These are phyloP conservation scores for Pionites leucogaster DNA, from an alignment of 2,113 vertebrate genomes.

Conservation along the genomic window DNA sequence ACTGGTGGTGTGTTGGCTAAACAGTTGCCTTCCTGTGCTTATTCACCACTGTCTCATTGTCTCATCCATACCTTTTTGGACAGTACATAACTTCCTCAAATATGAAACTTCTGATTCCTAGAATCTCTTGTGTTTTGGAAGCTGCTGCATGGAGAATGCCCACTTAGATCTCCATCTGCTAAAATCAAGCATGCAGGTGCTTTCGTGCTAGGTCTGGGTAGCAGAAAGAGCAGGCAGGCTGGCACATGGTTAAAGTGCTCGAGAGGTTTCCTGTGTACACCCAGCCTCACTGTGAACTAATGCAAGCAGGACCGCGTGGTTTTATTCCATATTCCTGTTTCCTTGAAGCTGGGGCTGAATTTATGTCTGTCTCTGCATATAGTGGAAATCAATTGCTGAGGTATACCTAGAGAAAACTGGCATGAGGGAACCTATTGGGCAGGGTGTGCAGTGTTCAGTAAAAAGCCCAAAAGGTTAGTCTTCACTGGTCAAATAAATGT, in stretches of 20 bases:
- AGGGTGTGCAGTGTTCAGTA: neutral
- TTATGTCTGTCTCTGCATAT: neutral
- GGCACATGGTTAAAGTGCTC: neutral
- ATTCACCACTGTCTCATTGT: neutral
- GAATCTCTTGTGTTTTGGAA: neutral
- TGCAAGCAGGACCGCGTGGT: neutral
- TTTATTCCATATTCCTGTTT: neutral
- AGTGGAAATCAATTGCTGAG: neutral
- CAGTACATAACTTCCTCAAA: neutral
- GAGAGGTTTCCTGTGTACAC: neutral
- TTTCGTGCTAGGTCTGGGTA: neutral
- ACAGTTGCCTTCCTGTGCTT: neutral
- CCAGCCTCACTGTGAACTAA: neutral
- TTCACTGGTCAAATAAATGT: neutral
- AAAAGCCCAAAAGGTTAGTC: neutral
- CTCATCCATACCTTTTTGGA: neutral
- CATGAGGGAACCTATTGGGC: neutral
- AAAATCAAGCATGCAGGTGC: rapidly evolving
- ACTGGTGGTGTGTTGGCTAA: neutral
- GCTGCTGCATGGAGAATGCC: neutral
- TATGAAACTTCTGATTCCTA: neutral
- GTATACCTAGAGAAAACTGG: neutral
- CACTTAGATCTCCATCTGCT: neutral
- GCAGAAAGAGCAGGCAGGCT: neutral
- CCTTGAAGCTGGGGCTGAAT: neutral